Evolutionary conservation across 2,888 invertebrate species (phyloP).

Genomic region (Aquatica leii): DNA sequence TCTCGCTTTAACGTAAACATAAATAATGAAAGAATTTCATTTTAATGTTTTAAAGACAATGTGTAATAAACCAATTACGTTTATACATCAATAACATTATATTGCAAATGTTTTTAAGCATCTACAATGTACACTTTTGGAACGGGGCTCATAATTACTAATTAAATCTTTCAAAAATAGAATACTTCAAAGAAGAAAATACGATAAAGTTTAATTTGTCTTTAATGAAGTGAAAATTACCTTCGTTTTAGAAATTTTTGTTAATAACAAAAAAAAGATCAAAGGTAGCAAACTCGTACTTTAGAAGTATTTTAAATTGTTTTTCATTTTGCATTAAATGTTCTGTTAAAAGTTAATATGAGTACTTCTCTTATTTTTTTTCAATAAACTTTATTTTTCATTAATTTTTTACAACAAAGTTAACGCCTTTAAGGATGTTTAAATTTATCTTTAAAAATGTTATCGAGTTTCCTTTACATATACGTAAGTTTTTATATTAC

Average conservation of each 20-base stretch:
- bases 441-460: too few relatives aligned
- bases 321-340: too few relatives aligned
- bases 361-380: background rate
- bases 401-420: background rate
- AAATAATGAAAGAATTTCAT: too few relatives aligned
- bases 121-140: too few relatives aligned
- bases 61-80: too few relatives aligned
- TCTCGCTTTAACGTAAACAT: too few relatives aligned
- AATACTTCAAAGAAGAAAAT: background rate
- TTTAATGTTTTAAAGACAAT: too few relatives aligned
- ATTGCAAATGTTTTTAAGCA: constrained; percentile 6
- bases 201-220: constrained; percentile 24
- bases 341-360: too few relatives aligned
- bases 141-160: too few relatives aligned
- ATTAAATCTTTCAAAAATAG: too few relatives aligned
- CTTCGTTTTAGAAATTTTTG: constrained; percentile 26
- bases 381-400: background rate
- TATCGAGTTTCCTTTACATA: background rate
- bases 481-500: constrained; percentile 1
- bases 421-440: too few relatives aligned
- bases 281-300: constrained; percentile 15
- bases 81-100: too few relatives aligned
- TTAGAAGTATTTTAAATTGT: background rate
- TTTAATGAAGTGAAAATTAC: constrained; percentile 30
- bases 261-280: constrained; percentile 28